Evolutionary conservation across 2,797 vertebrate genomes (phyloP).

Genomic region (Sebastes hopkinsi): DNA sequence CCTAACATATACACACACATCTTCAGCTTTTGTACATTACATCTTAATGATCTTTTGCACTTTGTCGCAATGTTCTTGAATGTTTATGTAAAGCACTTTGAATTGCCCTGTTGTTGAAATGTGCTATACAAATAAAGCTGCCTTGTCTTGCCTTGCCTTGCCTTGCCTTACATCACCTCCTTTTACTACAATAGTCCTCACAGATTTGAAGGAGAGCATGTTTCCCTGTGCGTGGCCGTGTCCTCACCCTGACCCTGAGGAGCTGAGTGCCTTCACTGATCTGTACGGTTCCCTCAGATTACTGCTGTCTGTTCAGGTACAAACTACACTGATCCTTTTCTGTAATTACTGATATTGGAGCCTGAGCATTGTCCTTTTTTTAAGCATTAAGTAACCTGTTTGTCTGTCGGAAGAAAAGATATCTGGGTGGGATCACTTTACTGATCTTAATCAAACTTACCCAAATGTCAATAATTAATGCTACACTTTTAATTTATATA

Average conservation of each 20-base stretch:
- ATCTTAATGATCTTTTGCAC: too few relatives aligned
- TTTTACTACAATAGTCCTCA: slow-evolving; percentile 7
- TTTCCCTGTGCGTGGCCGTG: neutral
- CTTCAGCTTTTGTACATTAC: neutral
- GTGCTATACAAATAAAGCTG: too few relatives aligned
- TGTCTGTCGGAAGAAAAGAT: neutral
- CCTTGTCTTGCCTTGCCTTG: too few relatives aligned
- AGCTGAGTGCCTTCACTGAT: slow-evolving; percentile 70
- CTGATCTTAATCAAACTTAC: neutral
- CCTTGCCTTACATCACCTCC: neutral
- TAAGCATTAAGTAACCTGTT: neutral
- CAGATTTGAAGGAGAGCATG: slow-evolving; percentile 51
- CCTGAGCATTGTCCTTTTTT: neutral
- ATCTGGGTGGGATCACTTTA: neutral
- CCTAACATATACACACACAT: neutral
- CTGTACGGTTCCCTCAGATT: slow-evolving; percentile 66
- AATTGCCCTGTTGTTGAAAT: too few relatives aligned
- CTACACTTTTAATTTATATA: neutral
- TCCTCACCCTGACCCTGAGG: slow-evolving; percentile 69
- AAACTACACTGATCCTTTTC: neutral
- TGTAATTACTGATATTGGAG: neutral
- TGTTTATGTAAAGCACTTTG: too few relatives aligned
- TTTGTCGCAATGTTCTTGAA: too few relatives aligned
- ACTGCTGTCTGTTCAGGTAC: slow-evolving; percentile 73
- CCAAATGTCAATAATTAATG: neutral